Conservation (phyloP, 1,140 invertebrate species). For the Drosophila ercepeae region DNA sequence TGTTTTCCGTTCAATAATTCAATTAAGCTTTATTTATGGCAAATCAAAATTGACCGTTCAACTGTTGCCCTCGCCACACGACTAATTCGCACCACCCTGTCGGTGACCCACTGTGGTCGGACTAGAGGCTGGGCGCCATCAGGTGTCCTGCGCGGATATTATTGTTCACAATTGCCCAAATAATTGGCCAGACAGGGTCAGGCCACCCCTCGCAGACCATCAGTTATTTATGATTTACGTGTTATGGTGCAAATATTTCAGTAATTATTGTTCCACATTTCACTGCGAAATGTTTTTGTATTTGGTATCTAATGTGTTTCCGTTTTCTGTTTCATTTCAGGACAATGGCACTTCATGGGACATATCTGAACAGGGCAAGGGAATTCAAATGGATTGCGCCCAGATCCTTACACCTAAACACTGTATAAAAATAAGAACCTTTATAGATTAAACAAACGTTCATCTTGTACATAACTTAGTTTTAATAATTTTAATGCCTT, state of each 20-base stretch:
- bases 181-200: constrained; percentile 27
- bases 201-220: neutral
- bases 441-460: no score
- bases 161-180: constrained; percentile 49
- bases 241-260: constrained; percentile 13
- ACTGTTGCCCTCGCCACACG: constrained; percentile 29
- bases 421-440: no score
- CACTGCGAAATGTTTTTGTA: constrained; percentile 1
- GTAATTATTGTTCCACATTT: constrained; percentile 23
- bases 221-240: constrained; percentile 33
- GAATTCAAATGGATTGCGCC: neutral
- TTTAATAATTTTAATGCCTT: no score
- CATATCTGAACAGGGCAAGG: no score
- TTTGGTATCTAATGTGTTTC: constrained; percentile 13
- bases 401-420: no score
- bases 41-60: constrained; percentile 66
- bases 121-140: neutral
- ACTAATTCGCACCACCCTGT: constrained; percentile 31
- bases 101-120: neutral
- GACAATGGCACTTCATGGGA: neutral
- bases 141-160: constrained; percentile 22
- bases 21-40: constrained; percentile 74
- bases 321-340: constrained; percentile 22
- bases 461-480: no score
- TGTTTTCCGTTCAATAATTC: constrained; percentile 59